Evolutionary conservation across 2,797 vertebrate genomes (phyloP).

Genomic region (Pangasius macronema): DNA sequence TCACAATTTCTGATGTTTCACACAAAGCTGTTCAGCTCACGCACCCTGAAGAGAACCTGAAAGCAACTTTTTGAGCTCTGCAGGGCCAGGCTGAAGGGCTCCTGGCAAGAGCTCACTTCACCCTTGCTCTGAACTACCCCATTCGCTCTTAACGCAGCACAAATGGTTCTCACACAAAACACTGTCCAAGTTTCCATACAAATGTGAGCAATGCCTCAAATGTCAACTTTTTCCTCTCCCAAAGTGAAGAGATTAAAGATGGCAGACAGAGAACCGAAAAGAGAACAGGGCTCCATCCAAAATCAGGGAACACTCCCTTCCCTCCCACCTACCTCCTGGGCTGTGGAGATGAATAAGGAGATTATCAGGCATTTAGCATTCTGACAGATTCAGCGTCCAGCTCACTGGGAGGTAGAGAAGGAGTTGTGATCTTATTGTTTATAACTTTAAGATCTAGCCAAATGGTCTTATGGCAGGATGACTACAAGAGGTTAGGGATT

Average conservation of each 20-base stretch:
- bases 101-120: constrained; percentile 25
- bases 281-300: constrained; percentile 38
- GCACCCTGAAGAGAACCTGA: constrained; percentile 10
- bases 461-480: constrained; percentile 34
- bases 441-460: constrained; percentile 38
- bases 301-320: constrained; percentile 38
- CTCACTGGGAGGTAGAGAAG: constrained; percentile 44
- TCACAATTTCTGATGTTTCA: constrained; percentile 34
- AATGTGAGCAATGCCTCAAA: constrained; percentile 54
- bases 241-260: constrained; percentile 50
- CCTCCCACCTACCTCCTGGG: constrained; percentile 35
- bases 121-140: constrained; percentile 34
- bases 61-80: constrained; percentile 13
- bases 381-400: constrained; percentile 40
- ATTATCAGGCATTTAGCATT: constrained; percentile 46
- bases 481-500: constrained; percentile 24
- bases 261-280: constrained; percentile 39
- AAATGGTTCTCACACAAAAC: constrained; percentile 38
- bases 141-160: constrained; percentile 41
- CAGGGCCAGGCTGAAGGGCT: constrained; percentile 6
- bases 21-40: constrained; percentile 27
- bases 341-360: constrained; percentile 38
- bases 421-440: constrained; percentile 32
- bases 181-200: constrained; percentile 57
- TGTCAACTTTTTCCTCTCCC: constrained; percentile 55